Base-by-base conservation (phyloP, 2,797 vertebrate genomes). In the Neomorphus geoffroyi region DNA sequence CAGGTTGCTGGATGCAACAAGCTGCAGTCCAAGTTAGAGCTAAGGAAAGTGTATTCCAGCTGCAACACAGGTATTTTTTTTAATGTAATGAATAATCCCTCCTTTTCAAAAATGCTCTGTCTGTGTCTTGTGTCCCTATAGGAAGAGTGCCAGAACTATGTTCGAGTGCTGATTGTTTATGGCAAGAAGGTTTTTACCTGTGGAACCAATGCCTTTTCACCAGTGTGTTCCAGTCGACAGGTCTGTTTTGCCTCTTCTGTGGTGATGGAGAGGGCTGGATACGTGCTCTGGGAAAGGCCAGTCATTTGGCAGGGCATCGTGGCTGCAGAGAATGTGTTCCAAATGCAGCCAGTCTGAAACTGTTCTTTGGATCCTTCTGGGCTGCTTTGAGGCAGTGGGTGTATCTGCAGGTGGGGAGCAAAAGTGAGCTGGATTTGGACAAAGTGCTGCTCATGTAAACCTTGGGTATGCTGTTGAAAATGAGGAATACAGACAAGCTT, bases 91-190 rank as follows among this genome's bases (percentile, higher is more conserved):
- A 73, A 43, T 41, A 56, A 70, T 19, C 19, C 13, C 57, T 41
- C 37, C 28, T 60, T 74, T 96, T 72, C 22, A 50, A 53, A 91
- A 72, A n/a, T 50, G 41, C 21, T 84, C 28, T 90, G 57, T 96
- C 60, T 92, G 45, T 92, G 19, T 90, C 64, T 94, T 93, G 7
- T 92, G 62, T 92, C 53, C 50, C 70, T 97, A 18, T 93, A 99
- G 99, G 98, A 98, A 82, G 99, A 99, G 89, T 99, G 99, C 98
- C 99, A 99, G 98, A 99, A 99, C 97, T 99, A 99, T 93, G 98
- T 99, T 86, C 98, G 99, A 12, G 99, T 99, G 75, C 97, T 99
- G 94, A 98, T 99, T 86, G 98, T 99, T 86, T 98, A 99, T 69
- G 99, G 99, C 97, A 99, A 99, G 33, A 99, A 99, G 94, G 98